phyloP scores from a whole-genome alignment of 2,797 vertebrate genomes.

The Mormyrus hasselquistii region DNA sequence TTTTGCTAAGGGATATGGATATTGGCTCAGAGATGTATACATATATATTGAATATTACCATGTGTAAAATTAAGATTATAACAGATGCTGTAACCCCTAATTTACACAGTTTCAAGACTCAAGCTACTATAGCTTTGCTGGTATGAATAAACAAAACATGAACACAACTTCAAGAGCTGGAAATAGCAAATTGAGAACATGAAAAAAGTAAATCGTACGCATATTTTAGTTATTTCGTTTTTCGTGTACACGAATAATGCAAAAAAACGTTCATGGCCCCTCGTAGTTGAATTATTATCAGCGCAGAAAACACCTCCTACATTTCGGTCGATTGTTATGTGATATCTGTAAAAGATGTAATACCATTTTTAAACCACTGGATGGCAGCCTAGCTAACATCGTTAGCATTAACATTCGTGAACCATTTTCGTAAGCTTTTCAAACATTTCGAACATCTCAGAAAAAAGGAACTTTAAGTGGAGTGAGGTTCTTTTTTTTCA shows the following conservation, averaged over 20 bases:
- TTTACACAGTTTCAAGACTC: neutral
- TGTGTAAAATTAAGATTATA: neutral
- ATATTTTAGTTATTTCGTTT: neutral
- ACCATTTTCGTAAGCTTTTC: neutral
- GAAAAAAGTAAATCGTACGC: neutral
- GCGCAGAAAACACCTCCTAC: neutral
- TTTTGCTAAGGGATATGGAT: too few species aligned
- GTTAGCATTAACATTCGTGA: too few species aligned
- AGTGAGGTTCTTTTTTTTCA: neutral
- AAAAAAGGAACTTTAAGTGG: neutral
- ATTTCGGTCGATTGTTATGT: neutral
- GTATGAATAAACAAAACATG: neutral
- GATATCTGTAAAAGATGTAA: neutral
- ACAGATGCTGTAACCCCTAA: neutral
- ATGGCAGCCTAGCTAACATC: neutral
- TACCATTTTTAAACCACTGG: neutral
- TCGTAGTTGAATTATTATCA: neutral
- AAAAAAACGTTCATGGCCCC: neutral
- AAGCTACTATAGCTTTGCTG: neutral
- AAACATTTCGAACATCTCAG: neutral
- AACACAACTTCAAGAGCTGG: neutral
- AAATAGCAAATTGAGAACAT: neutral
- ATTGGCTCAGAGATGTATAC: neutral
- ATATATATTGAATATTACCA: neutral
- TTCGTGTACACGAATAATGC: neutral